These are phyloP conservation scores for Melanaphis sacchari DNA, from an alignment of 1,140 invertebrate species.

Conservation along the genomic window DNA sequence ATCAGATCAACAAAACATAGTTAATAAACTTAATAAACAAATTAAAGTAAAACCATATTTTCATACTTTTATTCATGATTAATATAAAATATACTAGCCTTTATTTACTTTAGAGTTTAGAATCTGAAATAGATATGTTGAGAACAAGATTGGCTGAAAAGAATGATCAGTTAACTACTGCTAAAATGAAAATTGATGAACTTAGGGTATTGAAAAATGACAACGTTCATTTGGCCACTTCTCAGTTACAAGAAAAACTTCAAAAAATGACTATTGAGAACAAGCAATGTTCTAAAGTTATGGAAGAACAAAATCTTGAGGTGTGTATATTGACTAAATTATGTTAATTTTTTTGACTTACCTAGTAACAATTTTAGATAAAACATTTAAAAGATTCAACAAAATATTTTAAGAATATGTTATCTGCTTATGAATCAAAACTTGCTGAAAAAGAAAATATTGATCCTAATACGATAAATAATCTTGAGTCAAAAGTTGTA, in stretches of 20 bases:
- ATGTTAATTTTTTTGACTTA: not conserved
- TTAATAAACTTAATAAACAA: constrained; percentile 29
- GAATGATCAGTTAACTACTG: constrained; percentile 44
- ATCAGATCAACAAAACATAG: constrained; percentile 30
- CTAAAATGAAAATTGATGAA: constrained; percentile 55
- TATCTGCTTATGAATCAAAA: constrained; percentile 37
- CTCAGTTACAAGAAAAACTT: constrained; percentile 38
- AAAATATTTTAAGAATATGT: constrained; percentile 27
- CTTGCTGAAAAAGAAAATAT: constrained; percentile 40
- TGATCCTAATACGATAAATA: constrained; percentile 39
- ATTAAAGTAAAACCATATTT: constrained; percentile 32
- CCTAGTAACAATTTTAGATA: constrained; percentile 4
- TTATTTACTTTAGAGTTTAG: not conserved
- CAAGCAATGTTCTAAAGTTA: not conserved
- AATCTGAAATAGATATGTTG: constrained; percentile 40
- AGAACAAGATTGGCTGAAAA: constrained; percentile 42
- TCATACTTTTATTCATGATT: not conserved
- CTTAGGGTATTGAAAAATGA: constrained; percentile 47
- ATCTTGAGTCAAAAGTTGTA: constrained; percentile 45
- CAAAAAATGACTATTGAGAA: constrained; percentile 10
- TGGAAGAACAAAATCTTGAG: constrained; percentile 48
- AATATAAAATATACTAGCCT: not conserved
- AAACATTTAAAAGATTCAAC: constrained; percentile 47
- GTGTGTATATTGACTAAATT: not conserved
- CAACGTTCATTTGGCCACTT: not conserved